phyloP scores from a whole-genome alignment of 2,113 vertebrate species.

The Ranitomeya variabilis region DNA sequence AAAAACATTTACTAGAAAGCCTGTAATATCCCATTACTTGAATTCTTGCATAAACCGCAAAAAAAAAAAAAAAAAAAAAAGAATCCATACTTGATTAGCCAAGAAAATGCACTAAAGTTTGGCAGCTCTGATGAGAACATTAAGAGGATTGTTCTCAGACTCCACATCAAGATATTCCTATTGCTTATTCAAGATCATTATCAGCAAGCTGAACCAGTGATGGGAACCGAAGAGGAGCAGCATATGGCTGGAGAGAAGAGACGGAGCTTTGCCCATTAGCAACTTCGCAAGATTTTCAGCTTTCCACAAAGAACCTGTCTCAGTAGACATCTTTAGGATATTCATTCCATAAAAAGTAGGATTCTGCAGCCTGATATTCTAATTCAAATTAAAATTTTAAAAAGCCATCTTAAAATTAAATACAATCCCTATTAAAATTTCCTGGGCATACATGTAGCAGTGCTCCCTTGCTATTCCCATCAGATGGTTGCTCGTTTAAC shows the following conservation, averaged over 20 bases:
- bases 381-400: background rate
- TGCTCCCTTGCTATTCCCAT: background rate
- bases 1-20: background rate
- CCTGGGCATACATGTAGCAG: background rate
- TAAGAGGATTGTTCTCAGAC: slow-evolving; percentile 2
- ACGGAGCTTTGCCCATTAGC: background rate
- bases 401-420: background rate
- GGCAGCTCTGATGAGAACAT: background rate
- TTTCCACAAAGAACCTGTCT: background rate
- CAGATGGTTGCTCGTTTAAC: background rate
- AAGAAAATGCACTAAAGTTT: background rate
- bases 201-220: background rate
- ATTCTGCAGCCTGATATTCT: background rate
- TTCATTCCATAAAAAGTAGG: background rate
- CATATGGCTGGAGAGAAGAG: background rate
- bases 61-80: background rate
- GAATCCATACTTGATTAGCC: background rate
- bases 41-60: too few species aligned
- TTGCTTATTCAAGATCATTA: background rate
- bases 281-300: background rate
- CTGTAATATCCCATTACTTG: background rate
- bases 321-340: background rate
- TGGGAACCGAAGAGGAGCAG: background rate
- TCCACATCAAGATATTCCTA: background rate
- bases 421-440: background rate